These are phyloP conservation scores for Triops longicaudatus DNA, from an alignment of 1,140 invertebrate species.

Conservation along the genomic window DNA sequence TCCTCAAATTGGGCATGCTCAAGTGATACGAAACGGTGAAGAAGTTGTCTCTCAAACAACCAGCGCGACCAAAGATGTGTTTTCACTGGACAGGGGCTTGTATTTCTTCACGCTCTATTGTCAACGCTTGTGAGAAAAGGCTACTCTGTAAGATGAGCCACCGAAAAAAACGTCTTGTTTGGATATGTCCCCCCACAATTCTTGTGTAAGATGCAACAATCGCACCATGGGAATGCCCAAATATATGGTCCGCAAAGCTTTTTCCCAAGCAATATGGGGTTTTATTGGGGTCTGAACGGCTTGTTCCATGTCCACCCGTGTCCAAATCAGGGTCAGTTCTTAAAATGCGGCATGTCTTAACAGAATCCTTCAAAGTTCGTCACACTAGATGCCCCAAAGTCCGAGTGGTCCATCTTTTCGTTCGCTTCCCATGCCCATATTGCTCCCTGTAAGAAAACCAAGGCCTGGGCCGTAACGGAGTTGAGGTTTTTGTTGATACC, in stretches of 20 bases:
- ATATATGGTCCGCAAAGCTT: conserved; percentile 11
- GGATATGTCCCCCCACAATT: conserved; percentile 11
- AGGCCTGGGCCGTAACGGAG: not conserved
- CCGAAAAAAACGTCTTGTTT: not conserved
- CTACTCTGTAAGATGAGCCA: not conserved
- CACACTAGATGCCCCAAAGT: not conserved
- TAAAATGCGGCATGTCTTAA: conserved; percentile 15
- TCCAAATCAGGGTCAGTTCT: conserved; percentile 9
- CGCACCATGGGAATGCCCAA: conserved; percentile 10
- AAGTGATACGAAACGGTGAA: not conserved
- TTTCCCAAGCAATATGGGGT: conserved; percentile 11
- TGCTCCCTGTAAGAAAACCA: not conserved
- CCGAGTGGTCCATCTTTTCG: not conserved
- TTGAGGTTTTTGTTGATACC: conserved; percentile 12
- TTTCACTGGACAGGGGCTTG: not conserved
- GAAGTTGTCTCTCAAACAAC: conserved; percentile 10
- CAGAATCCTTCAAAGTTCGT: conserved; percentile 11
- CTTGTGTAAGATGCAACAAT: not conserved
- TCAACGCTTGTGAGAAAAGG: conserved; percentile 2
- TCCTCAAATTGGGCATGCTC: not conserved
- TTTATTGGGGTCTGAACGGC: conserved; percentile 2
- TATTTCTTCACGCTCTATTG: not conserved
- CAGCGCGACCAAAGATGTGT: conserved; percentile 5
- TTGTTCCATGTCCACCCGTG: not conserved
- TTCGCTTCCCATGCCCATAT: not conserved